phyloP scores from a whole-genome alignment of 2,888 invertebrate genomes.

The Oxycera nigricornis region DNA sequence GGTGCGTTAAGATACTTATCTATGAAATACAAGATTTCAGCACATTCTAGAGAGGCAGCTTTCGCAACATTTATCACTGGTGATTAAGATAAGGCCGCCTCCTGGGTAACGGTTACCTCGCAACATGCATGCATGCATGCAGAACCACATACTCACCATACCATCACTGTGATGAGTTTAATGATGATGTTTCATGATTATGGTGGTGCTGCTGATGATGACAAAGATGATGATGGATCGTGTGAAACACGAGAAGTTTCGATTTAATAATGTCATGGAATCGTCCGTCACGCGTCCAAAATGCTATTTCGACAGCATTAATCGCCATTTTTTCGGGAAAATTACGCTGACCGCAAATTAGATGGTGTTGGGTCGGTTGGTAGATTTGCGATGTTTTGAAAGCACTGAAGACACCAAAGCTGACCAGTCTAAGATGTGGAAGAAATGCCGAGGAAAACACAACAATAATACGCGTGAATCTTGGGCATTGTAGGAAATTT shows the following conservation, averaged over 20 bases:
- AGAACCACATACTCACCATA: neutral
- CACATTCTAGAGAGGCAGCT: no score
- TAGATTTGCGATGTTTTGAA: neutral
- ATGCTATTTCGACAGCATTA: conserved; percentile 1
- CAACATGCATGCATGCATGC: neutral
- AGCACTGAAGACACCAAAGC: neutral
- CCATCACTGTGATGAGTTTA: no score
- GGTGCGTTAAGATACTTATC: no score
- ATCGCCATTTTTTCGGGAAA: conserved; percentile 1
- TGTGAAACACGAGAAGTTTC: conserved; percentile 3
- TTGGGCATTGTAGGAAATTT: neutral
- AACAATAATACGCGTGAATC: neutral
- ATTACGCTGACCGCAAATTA: neutral
- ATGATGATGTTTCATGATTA: neutral
- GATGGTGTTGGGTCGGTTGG: no score
- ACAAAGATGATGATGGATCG: conserved; percentile 7
- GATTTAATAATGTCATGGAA: conserved; percentile 9
- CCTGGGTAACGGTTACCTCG: no score
- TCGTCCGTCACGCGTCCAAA: neutral
- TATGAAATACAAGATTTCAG: no score
- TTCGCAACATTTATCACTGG: neutral
- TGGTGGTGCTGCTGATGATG: neutral
- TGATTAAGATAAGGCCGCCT: neutral
- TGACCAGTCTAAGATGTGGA: neutral
- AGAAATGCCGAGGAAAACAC: neutral